Evolutionary conservation across 1,140 invertebrate genomes (phyloP), one percentile per base, ranked within the genome.

Genomic region (Bombus ignitus): DNA sequence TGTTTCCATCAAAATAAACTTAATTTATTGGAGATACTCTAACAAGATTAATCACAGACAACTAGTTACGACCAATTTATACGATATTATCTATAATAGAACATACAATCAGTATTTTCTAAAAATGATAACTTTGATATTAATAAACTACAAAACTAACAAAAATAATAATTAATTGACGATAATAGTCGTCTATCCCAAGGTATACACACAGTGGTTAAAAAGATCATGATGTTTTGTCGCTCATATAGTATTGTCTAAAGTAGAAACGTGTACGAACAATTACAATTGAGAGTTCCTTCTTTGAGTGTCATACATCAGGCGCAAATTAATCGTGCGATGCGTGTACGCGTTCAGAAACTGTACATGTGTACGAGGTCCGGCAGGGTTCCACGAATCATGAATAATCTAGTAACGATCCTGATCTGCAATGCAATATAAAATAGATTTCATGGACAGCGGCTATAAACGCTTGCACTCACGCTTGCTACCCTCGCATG

Each of bases 361-460:
- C 66, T 32, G 9, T 47, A 53, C 57, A 66, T 44, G 53, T 79
- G 79, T 68, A 79, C 68, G 25, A 37, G 53, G 8, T 59, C 22
- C 75, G 53, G n/a, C 53, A 72, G 66, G 73, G 73, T 65, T 78
- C 83, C 81, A 66, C 88, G 87, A 88, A 89, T 92, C 91, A 89
- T 71, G 70, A 86, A 87, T 92, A 92, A 92, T 91, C 92, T 82
- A 86, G 72, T 82, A 87, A 81, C 87, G 72, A 82, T 72, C 39
- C 68, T 39, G 74, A 89, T 90, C 91, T 88, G 90, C 87, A 91
- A 88, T 82, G 87, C 85, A 81, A 89, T 90, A 91, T 90, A 92
- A 91, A 92, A 91, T 92, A 88, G 81, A 89, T 87, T 89, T 91
- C 80, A 88, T 83, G 88, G 87, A 90, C 81, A 86, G 75, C 77